A percentile compares a stretch with the other conserved stretches of the same genome.
phyloP scores from a whole-genome alignment of 2,888 invertebrate genomes.

The Drosophila infuscata region DNA sequence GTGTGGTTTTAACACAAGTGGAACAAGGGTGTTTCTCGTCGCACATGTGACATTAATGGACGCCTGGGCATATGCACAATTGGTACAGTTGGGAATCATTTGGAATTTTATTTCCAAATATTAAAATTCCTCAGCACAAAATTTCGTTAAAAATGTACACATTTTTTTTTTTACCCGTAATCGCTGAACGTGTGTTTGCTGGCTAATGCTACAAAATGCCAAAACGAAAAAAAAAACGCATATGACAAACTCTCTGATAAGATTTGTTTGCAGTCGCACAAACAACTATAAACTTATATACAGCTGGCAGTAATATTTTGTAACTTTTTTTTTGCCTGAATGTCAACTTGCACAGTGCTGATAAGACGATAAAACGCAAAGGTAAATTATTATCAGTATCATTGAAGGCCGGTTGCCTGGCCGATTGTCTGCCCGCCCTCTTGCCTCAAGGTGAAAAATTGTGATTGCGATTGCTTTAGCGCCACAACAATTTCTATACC shows the following conservation, averaged over 20 bases:
- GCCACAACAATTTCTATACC: conserved; percentile 13
- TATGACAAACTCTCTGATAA: conserved; percentile 54
- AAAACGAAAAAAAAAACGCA: neutral
- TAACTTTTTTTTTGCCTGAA: conserved; percentile 63
- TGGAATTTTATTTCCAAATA: conserved; percentile 1
- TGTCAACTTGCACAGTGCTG: conserved; percentile 67
- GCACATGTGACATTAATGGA: conserved; percentile 8
- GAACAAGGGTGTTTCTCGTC: conserved; percentile 27
- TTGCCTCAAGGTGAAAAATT: conserved; percentile 30
- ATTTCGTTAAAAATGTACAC: conserved; percentile 11
- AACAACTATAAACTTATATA: conserved; percentile 8
- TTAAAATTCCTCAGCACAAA: conserved; percentile 32
- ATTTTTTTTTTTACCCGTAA: conserved; percentile 16
- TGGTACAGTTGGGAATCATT: conserved; percentile 2
- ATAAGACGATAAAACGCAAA: conserved; percentile 53
- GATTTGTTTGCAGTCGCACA: conserved; percentile 43
- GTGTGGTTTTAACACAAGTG: conserved; percentile 28
- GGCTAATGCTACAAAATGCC: conserved; percentile 30
- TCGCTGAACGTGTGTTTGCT: conserved; percentile 5
- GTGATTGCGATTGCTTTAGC: conserved; percentile 1
- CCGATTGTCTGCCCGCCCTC: conserved; percentile 4
- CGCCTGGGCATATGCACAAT: neutral
- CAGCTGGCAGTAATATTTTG: conserved; percentile 45
- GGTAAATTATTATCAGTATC: conserved; percentile 51
- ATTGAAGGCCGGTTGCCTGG: conserved; percentile 31